Percentiles rank a stretch among this genome's conserved stretches.
Evolutionary conservation across 2,888 invertebrate genomes (phyloP).

Genomic region (Monopis laevigella): DNA sequence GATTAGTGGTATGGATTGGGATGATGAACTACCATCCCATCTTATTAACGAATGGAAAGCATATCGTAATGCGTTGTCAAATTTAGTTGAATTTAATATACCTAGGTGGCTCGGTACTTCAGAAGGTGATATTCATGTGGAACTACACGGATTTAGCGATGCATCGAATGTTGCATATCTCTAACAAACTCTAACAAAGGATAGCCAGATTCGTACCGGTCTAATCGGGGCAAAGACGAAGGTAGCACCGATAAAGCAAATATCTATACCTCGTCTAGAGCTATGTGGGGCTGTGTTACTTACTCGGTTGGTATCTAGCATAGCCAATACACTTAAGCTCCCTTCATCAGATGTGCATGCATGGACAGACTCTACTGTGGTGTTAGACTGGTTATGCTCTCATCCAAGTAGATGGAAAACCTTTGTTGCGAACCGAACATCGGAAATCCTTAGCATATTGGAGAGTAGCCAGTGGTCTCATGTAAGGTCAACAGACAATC

Average conservation of each 20-base stretch:
- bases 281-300: slow-evolving; percentile 13
- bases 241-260: slow-evolving; percentile 13
- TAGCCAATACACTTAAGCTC: slow-evolving; percentile 11
- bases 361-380: slow-evolving; percentile 24
- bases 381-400: slow-evolving; percentile 23
- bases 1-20: slow-evolving; percentile 11
- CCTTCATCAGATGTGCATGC: slow-evolving; percentile 11
- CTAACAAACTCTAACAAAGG: too few relatives aligned
- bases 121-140: background rate
- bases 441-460: too few relatives aligned
- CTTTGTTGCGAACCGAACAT: too few relatives aligned
- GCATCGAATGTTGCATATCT: slow-evolving; percentile 14
- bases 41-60: background rate
- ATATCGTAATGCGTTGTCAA: background rate
- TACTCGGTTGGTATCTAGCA: slow-evolving; percentile 11
- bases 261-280: slow-evolving; percentile 12
- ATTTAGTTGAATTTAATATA: slow-evolving; percentile 8
- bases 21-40: background rate
- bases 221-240: slow-evolving; percentile 14
- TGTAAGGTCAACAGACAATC: too few relatives aligned
- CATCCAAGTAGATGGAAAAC: too few relatives aligned
- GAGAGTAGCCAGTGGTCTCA: too few relatives aligned
- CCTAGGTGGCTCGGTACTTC: slow-evolving; percentile 5
- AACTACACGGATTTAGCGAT: slow-evolving; percentile 16
- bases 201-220: slow-evolving; percentile 16